Evolutionary conservation across 2,113 vertebrate genomes (phyloP), one percentile per base, ranked within the genome.

Genomic region (Synchiropus splendidus): DNA sequence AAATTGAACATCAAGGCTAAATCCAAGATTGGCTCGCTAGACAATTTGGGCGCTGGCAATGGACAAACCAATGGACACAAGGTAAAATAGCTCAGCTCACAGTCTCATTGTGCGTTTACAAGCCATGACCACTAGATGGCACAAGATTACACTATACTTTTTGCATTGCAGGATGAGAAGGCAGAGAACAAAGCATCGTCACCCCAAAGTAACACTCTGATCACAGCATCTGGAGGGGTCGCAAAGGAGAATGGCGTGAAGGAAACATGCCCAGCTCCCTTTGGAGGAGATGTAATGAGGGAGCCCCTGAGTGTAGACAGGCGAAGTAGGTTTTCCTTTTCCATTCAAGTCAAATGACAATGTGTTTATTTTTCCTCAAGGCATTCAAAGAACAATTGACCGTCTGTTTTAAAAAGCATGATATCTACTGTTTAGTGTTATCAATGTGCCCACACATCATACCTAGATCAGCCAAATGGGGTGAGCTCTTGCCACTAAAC

Each of bases 1-100:
- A 94, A 94, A 61, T 36, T 85, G 51, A 91, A 88, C 76, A 83
- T 86, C 64, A 97, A 97, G 70, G 83, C 89, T 8, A 89, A 92
- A 49, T 88, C 89, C 36, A 95, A 96, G 65, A 85, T 88, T 66
- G 90, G 90, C 3, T 91, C 92, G 6, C 60, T 91, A 64, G 92
- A 97, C 64, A 93, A 86, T 1, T 57, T 89, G 57, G 88, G 86
- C 13, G 78, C 82, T 0, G 85, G 85, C 1, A 86, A 75, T 31
- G 86, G 81, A 10, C 64, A 86, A 0, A 56, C 77, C 50, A 78
- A 82, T 3, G 79, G 70, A 51, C 72, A 83, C 55, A 94, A 97
- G 91, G 94, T 98, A 75, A 47, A 18, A 58, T 31, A 34, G 16
- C 15, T 39, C 9, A 4, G 18, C 12, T 39, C 38, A 39, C 10